Conservation (phyloP, 2,113 vertebrate genomes). For the Amphilophus citrinellus region DNA sequence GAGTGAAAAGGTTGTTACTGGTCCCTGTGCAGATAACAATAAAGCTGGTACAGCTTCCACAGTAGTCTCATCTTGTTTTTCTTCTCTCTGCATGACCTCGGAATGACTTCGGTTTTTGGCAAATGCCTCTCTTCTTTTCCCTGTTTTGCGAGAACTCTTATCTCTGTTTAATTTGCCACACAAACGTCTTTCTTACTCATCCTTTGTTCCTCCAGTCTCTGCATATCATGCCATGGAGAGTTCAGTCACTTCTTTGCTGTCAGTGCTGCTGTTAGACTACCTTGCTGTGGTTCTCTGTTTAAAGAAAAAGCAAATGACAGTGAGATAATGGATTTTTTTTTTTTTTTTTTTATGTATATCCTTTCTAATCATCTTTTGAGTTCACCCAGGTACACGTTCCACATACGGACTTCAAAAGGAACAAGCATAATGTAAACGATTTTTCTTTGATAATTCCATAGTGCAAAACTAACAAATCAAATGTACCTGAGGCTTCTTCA, state of each 20-base stretch:
- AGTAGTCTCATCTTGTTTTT: conserved; percentile 33
- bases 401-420: background rate
- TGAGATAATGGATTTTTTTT: conserved; percentile 18
- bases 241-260: conserved; percentile 16
- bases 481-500: conserved; percentile 7
- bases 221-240: conserved; percentile 25
- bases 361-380: background rate
- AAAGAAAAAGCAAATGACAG: conserved; percentile 40
- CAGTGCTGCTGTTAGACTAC: background rate
- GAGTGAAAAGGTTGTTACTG: conserved; percentile 23
- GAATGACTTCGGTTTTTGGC: conserved; percentile 22
- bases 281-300: conserved; percentile 15
- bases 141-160: conserved; percentile 36
- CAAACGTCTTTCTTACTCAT: conserved; percentile 28
- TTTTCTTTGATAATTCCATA: background rate
- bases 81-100: conserved; percentile 10
- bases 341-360: background rate
- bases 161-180: conserved; percentile 52
- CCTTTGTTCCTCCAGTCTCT: conserved; percentile 19
- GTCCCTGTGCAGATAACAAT: conserved; percentile 25
- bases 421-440: background rate
- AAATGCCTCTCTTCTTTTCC: conserved; percentile 18
- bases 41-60: conserved; percentile 10
- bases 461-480: conserved; percentile 20
- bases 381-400: conserved; percentile 10